Percentiles rank a stretch among this genome's conserved stretches.
phyloP scores from a whole-genome alignment of 2,113 vertebrate genomes.

The Chunga burmeisteri region DNA sequence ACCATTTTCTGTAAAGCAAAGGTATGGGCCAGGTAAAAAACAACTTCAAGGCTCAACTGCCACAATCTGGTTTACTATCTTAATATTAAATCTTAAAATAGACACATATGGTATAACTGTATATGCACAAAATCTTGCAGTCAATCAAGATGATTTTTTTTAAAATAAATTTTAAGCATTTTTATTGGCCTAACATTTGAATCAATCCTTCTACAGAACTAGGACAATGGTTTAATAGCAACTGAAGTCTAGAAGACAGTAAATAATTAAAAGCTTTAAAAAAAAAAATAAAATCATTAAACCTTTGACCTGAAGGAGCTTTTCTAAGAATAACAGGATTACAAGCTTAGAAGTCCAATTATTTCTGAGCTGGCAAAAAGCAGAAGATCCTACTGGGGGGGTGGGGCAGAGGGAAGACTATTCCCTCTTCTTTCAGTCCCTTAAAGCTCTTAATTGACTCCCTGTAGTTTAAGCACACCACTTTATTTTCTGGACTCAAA shows the following conservation, averaged over 20 bases:
- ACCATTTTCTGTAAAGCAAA: neutral
- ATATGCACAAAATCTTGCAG: neutral
- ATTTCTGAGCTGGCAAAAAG: neutral
- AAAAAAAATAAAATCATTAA: neutral
- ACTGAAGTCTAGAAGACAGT: neutral
- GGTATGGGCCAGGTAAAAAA: neutral
- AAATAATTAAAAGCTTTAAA: neutral
- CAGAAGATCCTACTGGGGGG: neutral
- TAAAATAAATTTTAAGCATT: neutral
- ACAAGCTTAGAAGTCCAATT: neutral
- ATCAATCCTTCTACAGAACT: neutral
- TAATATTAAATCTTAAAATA: neutral
- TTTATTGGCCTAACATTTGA: neutral
- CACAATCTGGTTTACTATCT: neutral
- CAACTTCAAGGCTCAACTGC: neutral
- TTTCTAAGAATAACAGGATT: neutral
- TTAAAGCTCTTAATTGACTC: neutral
- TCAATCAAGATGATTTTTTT: neutral
- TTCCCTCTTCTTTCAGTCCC: neutral
- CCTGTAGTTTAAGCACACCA: neutral
- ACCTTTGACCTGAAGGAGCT: neutral
- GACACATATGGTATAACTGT: neutral
- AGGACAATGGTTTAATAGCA: neutral
- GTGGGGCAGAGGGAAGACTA: no score
- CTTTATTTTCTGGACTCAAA: neutral